Evolutionary conservation across 2,113 vertebrate genomes (phyloP).

Genomic region (Barnardius zonarius): DNA sequence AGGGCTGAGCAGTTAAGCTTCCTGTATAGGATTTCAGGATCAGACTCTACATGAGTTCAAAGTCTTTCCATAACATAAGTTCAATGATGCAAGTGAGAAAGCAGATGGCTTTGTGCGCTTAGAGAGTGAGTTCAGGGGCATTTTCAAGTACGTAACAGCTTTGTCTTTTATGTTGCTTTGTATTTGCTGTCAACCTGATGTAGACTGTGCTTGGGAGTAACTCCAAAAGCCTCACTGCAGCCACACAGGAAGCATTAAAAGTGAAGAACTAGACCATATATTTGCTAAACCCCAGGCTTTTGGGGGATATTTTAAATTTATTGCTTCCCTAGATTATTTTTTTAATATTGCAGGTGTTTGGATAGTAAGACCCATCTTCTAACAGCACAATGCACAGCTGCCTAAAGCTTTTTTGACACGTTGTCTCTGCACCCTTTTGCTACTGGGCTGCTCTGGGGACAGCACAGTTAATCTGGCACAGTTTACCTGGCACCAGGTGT

Average conservation of each 20-base stretch:
- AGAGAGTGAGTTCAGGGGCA: neutral
- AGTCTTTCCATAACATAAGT: neutral
- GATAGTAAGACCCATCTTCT: neutral
- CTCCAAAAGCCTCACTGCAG: neutral
- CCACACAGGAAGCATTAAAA: slow-evolving; percentile 11
- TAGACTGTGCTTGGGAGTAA: neutral
- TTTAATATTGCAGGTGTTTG: neutral
- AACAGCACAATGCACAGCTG: neutral
- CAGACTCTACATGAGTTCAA: neutral
- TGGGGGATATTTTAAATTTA: neutral
- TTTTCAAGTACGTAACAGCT: neutral
- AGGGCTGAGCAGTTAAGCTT: neutral
- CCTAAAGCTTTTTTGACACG: neutral
- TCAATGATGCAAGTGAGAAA: slow-evolving; percentile 43
- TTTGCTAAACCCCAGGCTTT: neutral
- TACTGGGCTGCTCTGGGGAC: neutral
- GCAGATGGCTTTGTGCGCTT: slow-evolving; percentile 4
- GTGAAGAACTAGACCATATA: neutral
- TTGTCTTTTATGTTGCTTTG: neutral
- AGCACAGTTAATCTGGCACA: neutral
- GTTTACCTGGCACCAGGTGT: neutral
- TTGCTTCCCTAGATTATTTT: slow-evolving; percentile 12
- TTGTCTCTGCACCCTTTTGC: neutral
- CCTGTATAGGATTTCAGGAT: neutral
- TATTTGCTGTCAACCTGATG: slow-evolving; percentile 16